Evolutionary conservation across 2,797 vertebrate genomes (phyloP), one percentile per base, ranked within the genome.

Genomic region (Esox masquinongy): DNA sequence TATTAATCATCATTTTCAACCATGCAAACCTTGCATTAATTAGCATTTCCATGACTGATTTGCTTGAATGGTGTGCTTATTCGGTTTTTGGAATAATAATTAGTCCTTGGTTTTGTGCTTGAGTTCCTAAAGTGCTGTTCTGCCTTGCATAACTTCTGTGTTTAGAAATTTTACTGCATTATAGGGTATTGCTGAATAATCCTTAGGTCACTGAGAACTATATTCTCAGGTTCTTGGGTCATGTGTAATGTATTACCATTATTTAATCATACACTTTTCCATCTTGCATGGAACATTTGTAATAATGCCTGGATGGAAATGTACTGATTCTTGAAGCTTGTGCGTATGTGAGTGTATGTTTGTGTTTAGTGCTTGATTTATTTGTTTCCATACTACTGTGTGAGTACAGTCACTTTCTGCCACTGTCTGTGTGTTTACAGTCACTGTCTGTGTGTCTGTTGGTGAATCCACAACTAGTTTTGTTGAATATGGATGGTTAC

Each of bases 41-140:
- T 88, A 88, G 82, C 88, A 91, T 88, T 89, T 83, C 61, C 77
- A 77, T 56, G 1, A 31, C 79, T 83, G 80, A 81, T 88, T 86
- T 87, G 79, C 84, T 83, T 86, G 78, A 88, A 86, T 88, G 88
- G 85, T 90, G 80, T 81, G 51, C 79, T 87, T 79, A 74, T 84
- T 87, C 74, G 81, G 70, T 74, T 83, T 79, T 31, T n/a, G 56
- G 83, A 82, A 90, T 87, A 73, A 80, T 85, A 88, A 89, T 91
- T 77, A 83, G 72, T 77, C 80, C 66, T 84, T 81, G 74, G 83
- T 81, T 80, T 86, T 78, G 77, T 72, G 49, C 72, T 77, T 74
- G 75, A 80, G 80, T 85, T 88, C 71, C 72, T 88, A 51, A 68
- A 88, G 79, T 80, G 74, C 75, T 77, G 79, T 74, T 83, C 67